Evolutionary conservation across 30 jellyfish, hydroid and myxozoan genomes (phyloP).

Genomic region (Mastigias papua): DNA sequence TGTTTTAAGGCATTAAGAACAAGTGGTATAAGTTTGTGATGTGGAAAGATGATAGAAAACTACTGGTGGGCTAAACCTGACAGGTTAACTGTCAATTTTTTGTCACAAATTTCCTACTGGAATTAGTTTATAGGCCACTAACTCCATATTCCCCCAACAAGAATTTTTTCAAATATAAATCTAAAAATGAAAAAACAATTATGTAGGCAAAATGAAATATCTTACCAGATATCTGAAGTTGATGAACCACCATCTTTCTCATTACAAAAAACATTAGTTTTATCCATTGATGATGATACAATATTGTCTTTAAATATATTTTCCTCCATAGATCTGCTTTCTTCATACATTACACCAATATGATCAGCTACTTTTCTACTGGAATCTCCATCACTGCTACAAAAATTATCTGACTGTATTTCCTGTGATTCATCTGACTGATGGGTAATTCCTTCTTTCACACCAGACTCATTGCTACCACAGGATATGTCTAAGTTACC

Average conservation of each 20-base stretch:
- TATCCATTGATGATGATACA: slow-evolving; percentile 56
- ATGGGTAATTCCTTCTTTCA: background rate
- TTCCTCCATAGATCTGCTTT: background rate
- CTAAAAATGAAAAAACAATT: background rate
- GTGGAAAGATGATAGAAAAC: no score
- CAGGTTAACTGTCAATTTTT: no score
- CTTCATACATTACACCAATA: background rate
- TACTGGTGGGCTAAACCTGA: no score
- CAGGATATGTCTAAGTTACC: background rate
- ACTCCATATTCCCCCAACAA: no score
- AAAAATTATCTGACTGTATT: background rate
- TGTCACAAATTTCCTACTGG: no score
- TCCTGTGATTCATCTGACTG: background rate
- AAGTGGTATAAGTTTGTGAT: no score
- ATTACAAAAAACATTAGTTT: background rate
- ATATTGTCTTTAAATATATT: slow-evolving; percentile 6
- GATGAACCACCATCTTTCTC: background rate
- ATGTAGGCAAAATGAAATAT: background rate
- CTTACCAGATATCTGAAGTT: slow-evolving; percentile 1
- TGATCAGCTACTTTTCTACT: background rate
- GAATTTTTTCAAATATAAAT: background rate
- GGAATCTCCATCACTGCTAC: background rate
- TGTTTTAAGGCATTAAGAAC: no score
- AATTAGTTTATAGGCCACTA: no score
- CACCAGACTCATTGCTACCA: background rate